A percentile compares a stretch with the other conserved stretches of the same genome.
These are phyloP conservation scores for Lysiphlebus fabarum DNA, from an alignment of 1,140 invertebrate species.

Conservation along the genomic window DNA sequence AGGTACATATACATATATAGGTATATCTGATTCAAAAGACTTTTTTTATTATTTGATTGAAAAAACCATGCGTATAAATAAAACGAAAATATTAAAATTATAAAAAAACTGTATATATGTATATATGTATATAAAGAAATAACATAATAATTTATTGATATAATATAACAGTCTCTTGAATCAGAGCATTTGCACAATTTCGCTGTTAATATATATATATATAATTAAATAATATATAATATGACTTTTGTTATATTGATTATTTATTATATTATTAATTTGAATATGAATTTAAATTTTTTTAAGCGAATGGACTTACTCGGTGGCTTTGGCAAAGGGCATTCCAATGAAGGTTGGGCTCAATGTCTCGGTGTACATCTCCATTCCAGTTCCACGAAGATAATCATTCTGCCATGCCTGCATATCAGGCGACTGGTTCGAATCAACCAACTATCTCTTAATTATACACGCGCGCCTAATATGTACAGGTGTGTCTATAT, in stretches of 20 bases:
- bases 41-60: conserved; percentile 18
- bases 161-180: conserved; percentile 39
- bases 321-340: conserved; percentile 94
- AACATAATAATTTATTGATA: conserved; percentile 6
- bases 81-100: conserved; percentile 2
- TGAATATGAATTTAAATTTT: conserved; percentile 24
- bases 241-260: not conserved
- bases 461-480: conserved; percentile 50
- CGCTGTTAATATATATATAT: conserved; percentile 20
- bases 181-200: conserved; percentile 34
- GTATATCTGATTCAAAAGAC: conserved; percentile 51
- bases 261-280: not conserved
- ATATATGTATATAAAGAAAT: too few species aligned
- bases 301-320: conserved; percentile 78
- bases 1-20: too few species aligned
- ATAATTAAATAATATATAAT: too few species aligned
- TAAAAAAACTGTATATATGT: too few species aligned
- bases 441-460: conserved; percentile 58
- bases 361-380: conserved; percentile 98
- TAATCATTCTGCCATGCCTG: conserved; percentile 98
- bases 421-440: conserved; percentile 83
- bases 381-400: conserved; percentile 96
- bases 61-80: not conserved
- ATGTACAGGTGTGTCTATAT: conserved; percentile 41
- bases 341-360: conserved; percentile 95